phyloP scores from a whole-genome alignment of 1,140 invertebrate genomes.

The Oedothorax gibbosus region DNA sequence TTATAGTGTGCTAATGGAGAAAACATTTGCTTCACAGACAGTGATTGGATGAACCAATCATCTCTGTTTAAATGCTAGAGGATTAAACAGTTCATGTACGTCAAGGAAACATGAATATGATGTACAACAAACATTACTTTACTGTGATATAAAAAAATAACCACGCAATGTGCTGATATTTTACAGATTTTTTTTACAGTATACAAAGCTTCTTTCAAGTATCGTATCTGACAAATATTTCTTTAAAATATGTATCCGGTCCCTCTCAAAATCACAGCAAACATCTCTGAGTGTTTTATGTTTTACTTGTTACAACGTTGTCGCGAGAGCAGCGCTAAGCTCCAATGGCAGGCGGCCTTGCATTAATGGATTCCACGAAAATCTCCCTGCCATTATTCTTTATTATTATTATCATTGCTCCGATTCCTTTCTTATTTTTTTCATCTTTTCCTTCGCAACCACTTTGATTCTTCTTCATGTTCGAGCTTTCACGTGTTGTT shows the following conservation, averaged over 20 bases:
- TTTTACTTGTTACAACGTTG: constrained; percentile 56
- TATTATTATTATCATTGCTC: constrained; percentile 50
- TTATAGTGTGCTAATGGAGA: too few relatives aligned
- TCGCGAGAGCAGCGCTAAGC: constrained; percentile 51
- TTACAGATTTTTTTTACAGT: too few relatives aligned
- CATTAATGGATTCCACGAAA: constrained; percentile 58
- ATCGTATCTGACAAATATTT: too few relatives aligned
- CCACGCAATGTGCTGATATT: too few relatives aligned
- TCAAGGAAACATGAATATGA: too few relatives aligned
- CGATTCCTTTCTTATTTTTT: constrained; percentile 7
- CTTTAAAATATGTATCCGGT: constrained; percentile 8
- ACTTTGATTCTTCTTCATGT: neutral
- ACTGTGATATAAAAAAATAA: too few relatives aligned
- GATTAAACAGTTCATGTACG: too few relatives aligned
- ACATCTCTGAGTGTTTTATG: constrained; percentile 51
- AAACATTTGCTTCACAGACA: too few relatives aligned
- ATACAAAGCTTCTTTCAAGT: too few relatives aligned
- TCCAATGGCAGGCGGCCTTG: constrained; percentile 49
- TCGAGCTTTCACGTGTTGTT: constrained; percentile 44
- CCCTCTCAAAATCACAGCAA: constrained; percentile 24
- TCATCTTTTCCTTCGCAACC: neutral
- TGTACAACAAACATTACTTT: too few relatives aligned
- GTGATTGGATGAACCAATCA: too few relatives aligned
- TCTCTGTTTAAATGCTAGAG: too few relatives aligned
- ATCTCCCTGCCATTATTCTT: constrained; percentile 36